A percentile compares a stretch with the other conserved stretches of the same genome.
Conservation (phyloP, 2,797 vertebrate species). For the Crossoptilon crossoptilon region DNA sequence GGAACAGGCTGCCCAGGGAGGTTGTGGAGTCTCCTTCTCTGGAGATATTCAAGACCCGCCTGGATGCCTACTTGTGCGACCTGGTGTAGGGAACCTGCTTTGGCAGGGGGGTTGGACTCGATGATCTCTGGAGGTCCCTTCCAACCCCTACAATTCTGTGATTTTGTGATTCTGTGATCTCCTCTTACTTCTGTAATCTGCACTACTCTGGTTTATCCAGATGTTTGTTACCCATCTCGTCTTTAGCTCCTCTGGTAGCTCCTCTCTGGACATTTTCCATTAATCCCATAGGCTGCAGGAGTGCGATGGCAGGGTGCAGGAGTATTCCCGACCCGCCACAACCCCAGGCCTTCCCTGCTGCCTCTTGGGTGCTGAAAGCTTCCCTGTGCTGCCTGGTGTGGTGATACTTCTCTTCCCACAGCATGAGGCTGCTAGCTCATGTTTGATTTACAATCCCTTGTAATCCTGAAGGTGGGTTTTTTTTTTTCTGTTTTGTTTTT, state of each 20-base stretch:
- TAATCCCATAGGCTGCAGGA: accelerated
- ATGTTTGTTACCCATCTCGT: not conserved
- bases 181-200: not conserved
- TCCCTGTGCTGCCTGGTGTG: not conserved
- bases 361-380: not conserved
- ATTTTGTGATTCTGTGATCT: not conserved
- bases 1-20: too few relatives aligned
- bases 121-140: too few relatives aligned
- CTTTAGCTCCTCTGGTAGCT: not conserved
- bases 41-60: too few relatives aligned
- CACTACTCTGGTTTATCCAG: not conserved
- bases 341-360: accelerated
- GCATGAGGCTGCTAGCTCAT: accelerated
- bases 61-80: too few relatives aligned
- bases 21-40: too few relatives aligned
- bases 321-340: not conserved
- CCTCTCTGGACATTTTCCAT: not conserved
- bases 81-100: too few relatives aligned
- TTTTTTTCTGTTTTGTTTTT: not conserved
- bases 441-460: accelerated
- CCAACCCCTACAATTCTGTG: too few relatives aligned
- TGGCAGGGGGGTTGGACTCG: too few relatives aligned
- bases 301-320: accelerated
- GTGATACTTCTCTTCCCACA: not conserved
- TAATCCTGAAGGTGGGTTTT: not conserved